Evolutionary conservation across 1,140 invertebrate species (phyloP).

Genomic region (Drosophila saltans): DNA sequence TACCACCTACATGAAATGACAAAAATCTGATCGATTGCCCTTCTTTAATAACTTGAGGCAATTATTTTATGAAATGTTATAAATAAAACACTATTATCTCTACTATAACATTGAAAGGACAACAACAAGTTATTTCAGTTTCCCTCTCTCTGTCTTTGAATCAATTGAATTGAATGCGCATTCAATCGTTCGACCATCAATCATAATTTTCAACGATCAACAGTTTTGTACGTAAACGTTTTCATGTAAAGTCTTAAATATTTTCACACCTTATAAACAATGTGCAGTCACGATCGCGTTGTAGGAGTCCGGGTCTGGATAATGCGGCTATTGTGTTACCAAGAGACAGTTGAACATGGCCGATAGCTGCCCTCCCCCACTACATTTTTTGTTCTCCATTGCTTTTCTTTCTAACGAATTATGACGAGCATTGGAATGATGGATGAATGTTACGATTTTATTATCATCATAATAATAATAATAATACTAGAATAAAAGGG

Average conservation of each 20-base stretch:
- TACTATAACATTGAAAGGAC: slow-evolving; percentile 53
- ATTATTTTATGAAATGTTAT: slow-evolving; percentile 67
- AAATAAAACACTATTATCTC: slow-evolving; percentile 25
- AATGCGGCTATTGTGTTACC: slow-evolving; percentile 71
- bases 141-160: slow-evolving; percentile 23
- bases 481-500: slow-evolving; percentile 4
- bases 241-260: slow-evolving; percentile 81
- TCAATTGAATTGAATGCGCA: slow-evolving; percentile 52
- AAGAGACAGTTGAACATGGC: slow-evolving; percentile 68
- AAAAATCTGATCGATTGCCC: slow-evolving; percentile 73
- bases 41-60: slow-evolving; percentile 54
- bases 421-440: slow-evolving; percentile 70
- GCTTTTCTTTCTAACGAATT: slow-evolving; percentile 73
- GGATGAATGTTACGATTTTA: slow-evolving; percentile 69
- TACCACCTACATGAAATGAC: slow-evolving; percentile 64
- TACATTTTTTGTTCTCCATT: slow-evolving; percentile 18
- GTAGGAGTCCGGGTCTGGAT: slow-evolving; percentile 38
- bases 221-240: slow-evolving; percentile 81
- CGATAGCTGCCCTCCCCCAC: slow-evolving; percentile 26
- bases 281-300: slow-evolving; percentile 75
- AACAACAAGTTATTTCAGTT: slow-evolving; percentile 66
- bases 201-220: slow-evolving; percentile 83
- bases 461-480: slow-evolving; percentile 33
- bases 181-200: slow-evolving; percentile 78
- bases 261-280: slow-evolving; percentile 83